Base-by-base conservation (phyloP, 2,888 invertebrate species). In the Drosophila stalkeri region DNA sequence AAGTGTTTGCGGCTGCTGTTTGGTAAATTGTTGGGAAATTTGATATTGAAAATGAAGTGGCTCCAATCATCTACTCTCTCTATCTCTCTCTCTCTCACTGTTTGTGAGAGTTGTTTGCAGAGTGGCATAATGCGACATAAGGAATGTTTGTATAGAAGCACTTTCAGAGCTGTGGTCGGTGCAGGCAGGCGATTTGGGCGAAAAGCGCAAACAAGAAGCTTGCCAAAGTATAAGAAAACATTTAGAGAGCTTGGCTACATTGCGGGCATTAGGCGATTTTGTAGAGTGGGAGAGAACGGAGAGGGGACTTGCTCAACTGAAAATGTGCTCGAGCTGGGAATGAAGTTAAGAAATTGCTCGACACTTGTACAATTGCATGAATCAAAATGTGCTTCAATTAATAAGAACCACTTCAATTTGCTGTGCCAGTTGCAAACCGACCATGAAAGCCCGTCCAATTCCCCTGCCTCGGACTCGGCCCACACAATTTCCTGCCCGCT, bases 1-100 rank as follows among this genome's bases (percentile, higher is more conserved):
- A 89, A 87, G 90, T 87, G 86, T 83, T 87, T 87, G 86, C 90
- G 86, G 89, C 86, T 90, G 86, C 72, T 89, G 73, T 72, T 80
- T 76, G 77, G 64, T 57, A 57, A 71, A 46, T 74, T 74, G 73
- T 78, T 61, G 61, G 64, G 88, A 81, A 87, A 86, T 87, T 84
- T 73, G 90, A 86, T 86, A 87, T 82, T 57, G 77, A 75, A 77
- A 77, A 85, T 89, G 77, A 87, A 89, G 88, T 80, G 85, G 72
- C 69, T 72, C 63, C 62, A 70, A 65, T 55, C 56, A 65, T 54
- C 55, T n/a, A 41, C 41, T 8, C 41, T 16, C 16, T n/a, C 39
- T 2, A 16, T 16, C 39, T 7, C 16, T 2, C 16, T 6, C 39
- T 39, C 37, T 39, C 35, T 16, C 14, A 16, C 14, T 16, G 7